Evolutionary conservation across 2,888 invertebrate genomes (phyloP).

Genomic region (Meandrusa payeni): DNA sequence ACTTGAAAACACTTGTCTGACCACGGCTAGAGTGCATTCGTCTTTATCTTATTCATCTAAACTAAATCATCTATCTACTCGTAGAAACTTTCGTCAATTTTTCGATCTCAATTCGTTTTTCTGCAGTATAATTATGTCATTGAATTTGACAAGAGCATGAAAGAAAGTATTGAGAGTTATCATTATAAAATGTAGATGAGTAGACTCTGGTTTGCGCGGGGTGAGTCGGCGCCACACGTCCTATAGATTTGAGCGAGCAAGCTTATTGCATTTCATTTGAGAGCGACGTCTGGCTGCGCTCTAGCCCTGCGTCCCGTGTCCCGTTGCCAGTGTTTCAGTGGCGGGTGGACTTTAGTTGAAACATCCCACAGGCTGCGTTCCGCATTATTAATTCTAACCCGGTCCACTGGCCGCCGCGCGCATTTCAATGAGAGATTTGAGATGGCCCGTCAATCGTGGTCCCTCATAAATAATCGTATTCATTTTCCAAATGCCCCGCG

Average conservation of each 20-base stretch:
- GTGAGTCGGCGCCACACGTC: neutral
- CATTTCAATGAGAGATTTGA: slow-evolving; percentile 61
- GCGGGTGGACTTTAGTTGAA: slow-evolving; percentile 36
- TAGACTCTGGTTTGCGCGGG: too few relatives aligned
- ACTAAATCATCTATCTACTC: too few relatives aligned
- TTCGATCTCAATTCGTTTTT: too few relatives aligned
- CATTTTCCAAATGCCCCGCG: slow-evolving; percentile 38
- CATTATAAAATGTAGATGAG: too few relatives aligned
- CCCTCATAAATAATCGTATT: slow-evolving; percentile 53
- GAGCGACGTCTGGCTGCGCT: slow-evolving; percentile 23
- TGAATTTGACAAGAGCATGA: too few relatives aligned
- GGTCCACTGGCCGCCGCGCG: slow-evolving; percentile 37
- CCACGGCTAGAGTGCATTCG: too few relatives aligned
- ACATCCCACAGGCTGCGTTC: slow-evolving; percentile 41
- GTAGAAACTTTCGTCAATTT: too few relatives aligned
- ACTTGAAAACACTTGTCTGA: too few relatives aligned
- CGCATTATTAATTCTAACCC: slow-evolving; percentile 38
- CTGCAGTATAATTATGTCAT: too few relatives aligned
- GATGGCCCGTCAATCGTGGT: slow-evolving; percentile 48
- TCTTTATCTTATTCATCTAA: too few relatives aligned
- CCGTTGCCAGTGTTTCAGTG: slow-evolving; percentile 41
- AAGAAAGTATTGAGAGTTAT: too few relatives aligned
- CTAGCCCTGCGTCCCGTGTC: slow-evolving; percentile 27
- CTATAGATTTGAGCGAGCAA: slow-evolving; percentile 12
- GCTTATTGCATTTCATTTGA: slow-evolving; percentile 24